Evolutionary conservation across 2,113 vertebrate genomes (phyloP).

Genomic region (Cyanocitta stelleri): DNA sequence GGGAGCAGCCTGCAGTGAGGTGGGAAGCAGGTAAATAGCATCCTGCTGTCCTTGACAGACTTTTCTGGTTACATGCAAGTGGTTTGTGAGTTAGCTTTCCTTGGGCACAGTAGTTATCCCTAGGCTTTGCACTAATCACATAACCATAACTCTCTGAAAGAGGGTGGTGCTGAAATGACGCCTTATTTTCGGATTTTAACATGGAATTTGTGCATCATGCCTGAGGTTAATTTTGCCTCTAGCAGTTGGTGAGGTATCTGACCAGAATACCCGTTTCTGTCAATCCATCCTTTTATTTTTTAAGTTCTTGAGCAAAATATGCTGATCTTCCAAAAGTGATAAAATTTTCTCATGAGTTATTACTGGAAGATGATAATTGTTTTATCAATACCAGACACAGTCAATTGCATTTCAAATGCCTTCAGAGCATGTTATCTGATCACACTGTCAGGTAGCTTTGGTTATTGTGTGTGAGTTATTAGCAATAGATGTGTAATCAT

Average conservation of each 20-base stretch:
- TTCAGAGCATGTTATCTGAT: neutral
- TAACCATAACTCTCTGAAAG: neutral
- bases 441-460: neutral
- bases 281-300: neutral
- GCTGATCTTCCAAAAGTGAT: slow-evolving; percentile 21
- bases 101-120: neutral
- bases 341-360: slow-evolving; percentile 32
- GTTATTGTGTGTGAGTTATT: neutral
- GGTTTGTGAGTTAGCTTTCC: rapidly evolving
- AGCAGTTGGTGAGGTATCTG: neutral
- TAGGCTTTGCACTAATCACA: neutral
- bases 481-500: neutral
- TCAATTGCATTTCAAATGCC: slow-evolving; percentile 10
- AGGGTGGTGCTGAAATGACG: neutral
- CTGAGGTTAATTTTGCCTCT: neutral
- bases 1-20: neutral
- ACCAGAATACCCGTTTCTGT: neutral
- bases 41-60: neutral
- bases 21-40: neutral
- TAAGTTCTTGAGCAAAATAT: neutral
- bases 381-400: slow-evolving; percentile 42
- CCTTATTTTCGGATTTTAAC: neutral
- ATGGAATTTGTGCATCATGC: neutral
- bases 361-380: slow-evolving; percentile 29
- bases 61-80: neutral